Base-by-base conservation (phyloP, 2,888 invertebrate species). In the Heliconius erato region DNA sequence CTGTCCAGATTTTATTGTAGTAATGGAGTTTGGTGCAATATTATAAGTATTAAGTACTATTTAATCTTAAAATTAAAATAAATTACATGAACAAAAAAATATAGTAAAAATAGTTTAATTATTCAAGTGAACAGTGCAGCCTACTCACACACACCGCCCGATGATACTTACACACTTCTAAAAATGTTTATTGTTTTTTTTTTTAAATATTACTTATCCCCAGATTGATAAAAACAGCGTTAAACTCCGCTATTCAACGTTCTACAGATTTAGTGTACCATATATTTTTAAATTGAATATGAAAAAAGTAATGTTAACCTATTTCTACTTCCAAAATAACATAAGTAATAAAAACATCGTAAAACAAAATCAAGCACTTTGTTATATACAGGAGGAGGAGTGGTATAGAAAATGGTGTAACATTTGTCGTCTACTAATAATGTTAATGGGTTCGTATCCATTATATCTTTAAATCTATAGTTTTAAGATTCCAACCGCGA, bases 401-500 rank as follows among this genome's bases (percentile, higher is more conserved):
- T 11, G 11, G 9, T 40, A 40, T 44, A 49, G 14, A 44, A 7
- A 74, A 69, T 80, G 59, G 67, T 44, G 40, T 49, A 54, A 44
- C 77, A 44, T 6, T 40, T 28, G 28, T 14, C 40, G 77, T 40
- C 44, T 28, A 40, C 77, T 32, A 44, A 49, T 19, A 14, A 54
- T 54, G 23, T 0, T 54, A 7, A 54, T 54, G 54, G 23, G 54
- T 23, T 54, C 7, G 54, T 54, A 28, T 68, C 69, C 44, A 63
- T 71, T 65, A 77, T 65, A 68, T 67, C 68, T 44, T 32, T 74
- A 74, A 74, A 76, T 35, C 11, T 76, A 14, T 71, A 63, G 67
- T 40, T 44, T 81, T 77, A 63, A 69, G 59, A 77, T 71, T 77
- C 69, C 63, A 28, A 28, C 71, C 19, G 80, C 68, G 69, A 76